Evolutionary conservation across 2,113 vertebrate species (phyloP), one percentile per base, ranked within the genome.

Genomic region (Oceanites oceanicus): DNA sequence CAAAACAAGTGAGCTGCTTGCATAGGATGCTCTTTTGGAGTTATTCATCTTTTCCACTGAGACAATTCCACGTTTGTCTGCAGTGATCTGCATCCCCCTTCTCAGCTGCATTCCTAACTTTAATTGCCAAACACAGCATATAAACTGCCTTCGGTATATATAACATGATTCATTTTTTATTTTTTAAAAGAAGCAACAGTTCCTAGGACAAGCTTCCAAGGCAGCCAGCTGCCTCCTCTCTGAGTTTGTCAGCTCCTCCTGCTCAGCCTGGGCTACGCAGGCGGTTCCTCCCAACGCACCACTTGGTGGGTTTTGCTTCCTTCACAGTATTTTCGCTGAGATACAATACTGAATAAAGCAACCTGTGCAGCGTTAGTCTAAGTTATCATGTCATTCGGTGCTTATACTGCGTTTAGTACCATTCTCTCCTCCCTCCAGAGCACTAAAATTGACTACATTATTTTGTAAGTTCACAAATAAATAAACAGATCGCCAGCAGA

Each of bases 1-100:
- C 42, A 53, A 93, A 82, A 38, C 58, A 78, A 94, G 76, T 10
- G 26, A 84, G 30, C 27, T 13, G 36, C 52, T 80, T 61, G 42
- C 63, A 72, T 30, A 65, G 55, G 45, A 92, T 27, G 36, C 44
- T 73, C 13, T 72, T 90, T 63, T 68, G 42, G 30, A 94, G 47
- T 83, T 80, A 76, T 29, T 86, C 14, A 87, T 92, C 73, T 90
- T 89, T 95, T 95, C 95, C 92, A 87, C 18, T 34, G 45, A 72
- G 88, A 70, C 40, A 83, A 81, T 83, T 65, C 53, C 67, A 32
- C 3, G 21, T 34, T 77, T 85, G 52, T 83, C 56, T 88, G 85
- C 86, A 80, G 73, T 29, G n/a, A 93, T 90, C 59, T 74, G 55
- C 53, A 83, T 77, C n/a, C 55, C 70, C 15, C 21, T 25, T 63